Evolutionary conservation across 2,797 vertebrate genomes (phyloP).

Genomic region (Naso thynnoides): DNA sequence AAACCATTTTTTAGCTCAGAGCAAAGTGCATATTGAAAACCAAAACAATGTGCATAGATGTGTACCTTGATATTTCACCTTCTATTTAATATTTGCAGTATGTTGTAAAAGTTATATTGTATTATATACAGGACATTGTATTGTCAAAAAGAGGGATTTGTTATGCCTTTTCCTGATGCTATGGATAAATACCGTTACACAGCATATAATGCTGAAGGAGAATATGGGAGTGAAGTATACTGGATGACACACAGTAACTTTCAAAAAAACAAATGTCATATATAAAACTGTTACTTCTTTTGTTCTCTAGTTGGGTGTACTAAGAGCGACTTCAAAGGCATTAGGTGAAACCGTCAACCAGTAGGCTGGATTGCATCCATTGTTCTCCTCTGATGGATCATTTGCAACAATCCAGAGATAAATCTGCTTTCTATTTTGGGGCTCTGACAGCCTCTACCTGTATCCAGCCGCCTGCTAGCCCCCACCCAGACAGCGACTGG

Average conservation of each 20-base stretch:
- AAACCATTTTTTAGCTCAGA: conserved; percentile 1
- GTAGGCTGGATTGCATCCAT: conserved; percentile 66
- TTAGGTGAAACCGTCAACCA: conserved; percentile 61
- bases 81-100: conserved; percentile 1
- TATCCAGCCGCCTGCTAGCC: conserved; percentile 71
- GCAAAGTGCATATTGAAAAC: conserved; percentile 4
- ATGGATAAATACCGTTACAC: neutral
- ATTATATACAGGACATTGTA: neutral
- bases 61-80: conserved; percentile 5
- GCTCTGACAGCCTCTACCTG: conserved; percentile 78
- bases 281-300: conserved; percentile 23
- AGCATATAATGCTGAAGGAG: neutral
- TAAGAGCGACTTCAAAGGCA: conserved; percentile 51
- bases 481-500: conserved; percentile 79
- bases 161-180: neutral
- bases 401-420: conserved; percentile 80
- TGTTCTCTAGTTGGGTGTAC: conserved; percentile 19
- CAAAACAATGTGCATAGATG: neutral
- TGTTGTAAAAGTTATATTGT: neutral
- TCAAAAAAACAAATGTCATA: conserved; percentile 8
- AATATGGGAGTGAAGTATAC: neutral
- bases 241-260: conserved; percentile 18
- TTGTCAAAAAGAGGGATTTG: conserved; percentile 8
- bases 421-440: conserved; percentile 82
- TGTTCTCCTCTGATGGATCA: conserved; percentile 76